Base-by-base conservation (phyloP, 1,140 invertebrate species). In the Trichomalopsis sarcophagae region DNA sequence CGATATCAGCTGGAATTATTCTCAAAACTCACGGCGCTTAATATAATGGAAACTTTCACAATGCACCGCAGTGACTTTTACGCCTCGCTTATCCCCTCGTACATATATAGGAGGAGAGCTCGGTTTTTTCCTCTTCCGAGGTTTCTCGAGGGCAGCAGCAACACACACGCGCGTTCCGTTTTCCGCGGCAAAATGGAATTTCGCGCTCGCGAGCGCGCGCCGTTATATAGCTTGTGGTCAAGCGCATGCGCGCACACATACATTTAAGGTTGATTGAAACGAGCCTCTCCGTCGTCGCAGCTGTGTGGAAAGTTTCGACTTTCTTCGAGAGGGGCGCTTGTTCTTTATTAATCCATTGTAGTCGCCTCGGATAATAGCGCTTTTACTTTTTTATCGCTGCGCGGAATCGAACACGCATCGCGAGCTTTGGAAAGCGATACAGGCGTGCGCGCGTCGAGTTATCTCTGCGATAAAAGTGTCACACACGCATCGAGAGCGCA, bases 41-140 rank as follows among this genome's bases (percentile, higher is more conserved):
- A 10, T 44, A 82, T 76, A 76, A 82, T 82, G 81, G 81, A 66
- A 76, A 78, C 82, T 78, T 77, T 84, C 82, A 78, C 73, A 33
- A 78, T 84, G 74, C 75, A 62, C 55, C 55, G 55, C 55, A 62
- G 6, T 14, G 74, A 84, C 77, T 69, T 84, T 84, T 69, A 68
- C 66, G 73, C 55, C 23, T 68, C 71, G 30, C 40, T 74, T 69
- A 36, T 80, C 62, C n/a, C 21, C 50, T 62, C 74, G 2, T 23
- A 47, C n/a, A 40, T 44, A 75, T 6, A 10, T n/a, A 74, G 2
- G 66, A 21, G 4, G 5, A 62, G 1, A 62, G 21, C 21, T 27
- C 27, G 27, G 7, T 5, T 17, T 62, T 62, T 62, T 62, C 33
- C 33, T 62, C 40, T n/a, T 14, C 14, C 27, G 82, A 84, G 82